Base-by-base conservation (phyloP, 2,888 invertebrate genomes). In the Apodemia mormo region DNA sequence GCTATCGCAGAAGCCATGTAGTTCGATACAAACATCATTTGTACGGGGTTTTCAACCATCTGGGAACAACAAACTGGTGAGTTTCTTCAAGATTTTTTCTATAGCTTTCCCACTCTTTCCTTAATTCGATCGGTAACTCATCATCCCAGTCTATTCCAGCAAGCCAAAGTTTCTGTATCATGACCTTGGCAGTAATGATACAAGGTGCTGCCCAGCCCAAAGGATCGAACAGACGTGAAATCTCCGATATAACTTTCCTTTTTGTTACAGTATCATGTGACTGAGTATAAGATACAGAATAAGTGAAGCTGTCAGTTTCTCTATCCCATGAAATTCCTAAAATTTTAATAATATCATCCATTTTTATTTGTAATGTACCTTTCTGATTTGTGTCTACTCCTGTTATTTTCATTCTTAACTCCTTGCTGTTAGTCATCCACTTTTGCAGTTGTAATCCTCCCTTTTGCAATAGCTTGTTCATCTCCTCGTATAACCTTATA, bases 251-350 rank as follows among this genome's bases (percentile, higher is more conserved):
- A 9, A 40, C 71, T 29, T 71, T 54, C 22, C 79, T 67, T 58
- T 80, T 80, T 4, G 78, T 77, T 7, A 74, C 43, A 1, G 52
- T 56, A 8, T 70, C 45, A 6, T 69, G 71, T 0, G 29, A 1
- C 29, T 69, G 73, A 9, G 76, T 71, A 58, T 77, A 58, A 2
- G 73, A 58, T 1, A 75, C 2, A 2, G 68, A 68, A 56, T 76
- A 78, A 52, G 74, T 72, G 70, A 78, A 77, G n/a, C 65, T 69
- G 68, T 78, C 77, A 10, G 67, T 70, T 9, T 40, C n/a, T 66
- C 69, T 73, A 67, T 78, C 78, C 79, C 79, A 79, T 29, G 22
- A n/a, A 9, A 80, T 68, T n/a, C 79, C 79, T 2, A 79, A 52
- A 8, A 78, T 75, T 40, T 78, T 40, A 4, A 67, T 29, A 14